Percentiles rank a stretch among this genome's conserved stretches.
phyloP scores from a whole-genome alignment of 2,888 invertebrate genomes.

The Carcina quercana region DNA sequence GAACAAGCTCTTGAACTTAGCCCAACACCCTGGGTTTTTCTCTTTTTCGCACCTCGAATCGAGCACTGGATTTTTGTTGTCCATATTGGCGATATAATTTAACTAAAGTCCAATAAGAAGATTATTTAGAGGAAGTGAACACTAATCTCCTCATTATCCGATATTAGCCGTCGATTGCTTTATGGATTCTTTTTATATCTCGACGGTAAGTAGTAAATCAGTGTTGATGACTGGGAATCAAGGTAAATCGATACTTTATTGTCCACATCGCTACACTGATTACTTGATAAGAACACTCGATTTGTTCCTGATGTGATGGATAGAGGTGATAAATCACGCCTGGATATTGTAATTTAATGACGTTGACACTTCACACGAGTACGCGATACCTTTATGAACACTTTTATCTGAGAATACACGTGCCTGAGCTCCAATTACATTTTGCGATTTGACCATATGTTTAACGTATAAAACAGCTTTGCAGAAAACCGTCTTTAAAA shows the following conservation, averaged over 20 bases:
- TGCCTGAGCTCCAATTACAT: too few relatives aligned
- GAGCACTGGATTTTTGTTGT: conserved; percentile 3
- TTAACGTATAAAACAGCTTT: too few relatives aligned
- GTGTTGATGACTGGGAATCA: conserved; percentile 19
- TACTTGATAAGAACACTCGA: conserved; percentile 15
- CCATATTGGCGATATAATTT: conserved; percentile 5
- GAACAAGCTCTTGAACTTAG: conserved; percentile 53
- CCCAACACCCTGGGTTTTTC: conserved; percentile 46
- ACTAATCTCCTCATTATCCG: conserved; percentile 17
- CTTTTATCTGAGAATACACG: too few relatives aligned
- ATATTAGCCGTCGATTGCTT: conserved; percentile 6
- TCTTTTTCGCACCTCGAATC: not conserved
- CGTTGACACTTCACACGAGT: not conserved
- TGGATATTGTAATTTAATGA: not conserved
- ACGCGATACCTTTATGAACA: too few relatives aligned
- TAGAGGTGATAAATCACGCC: conserved; percentile 14
- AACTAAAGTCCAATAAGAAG: not conserved
- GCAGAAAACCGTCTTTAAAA: too few relatives aligned
- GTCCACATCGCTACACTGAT: conserved; percentile 12
- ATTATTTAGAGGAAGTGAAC: not conserved
- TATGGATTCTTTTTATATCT: conserved; percentile 9
- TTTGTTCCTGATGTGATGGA: conserved; percentile 13
- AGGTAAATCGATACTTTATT: conserved; percentile 14
- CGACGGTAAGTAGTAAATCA: conserved; percentile 17
- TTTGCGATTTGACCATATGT: too few relatives aligned